phyloP scores from a whole-genome alignment of 2,113 vertebrate genomes.

The Chascanopsetta lugubris region DNA sequence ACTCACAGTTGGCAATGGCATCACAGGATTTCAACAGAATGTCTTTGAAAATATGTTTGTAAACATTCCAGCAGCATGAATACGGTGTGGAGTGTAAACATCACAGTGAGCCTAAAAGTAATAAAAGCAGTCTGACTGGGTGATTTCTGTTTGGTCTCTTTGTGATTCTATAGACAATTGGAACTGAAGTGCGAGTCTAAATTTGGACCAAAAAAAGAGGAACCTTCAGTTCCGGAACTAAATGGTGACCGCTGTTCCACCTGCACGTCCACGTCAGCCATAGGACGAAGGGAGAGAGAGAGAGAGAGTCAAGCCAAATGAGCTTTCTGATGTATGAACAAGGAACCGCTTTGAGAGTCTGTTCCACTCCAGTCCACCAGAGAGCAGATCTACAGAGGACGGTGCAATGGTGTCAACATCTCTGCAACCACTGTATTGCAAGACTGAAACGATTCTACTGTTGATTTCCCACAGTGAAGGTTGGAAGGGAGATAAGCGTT shows the following conservation, averaged over 20 bases:
- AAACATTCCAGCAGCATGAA: slow-evolving; percentile 46
- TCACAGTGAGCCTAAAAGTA: slow-evolving; percentile 40
- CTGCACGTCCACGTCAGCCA: neutral
- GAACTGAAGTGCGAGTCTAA: neutral
- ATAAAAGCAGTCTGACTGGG: slow-evolving; percentile 45
- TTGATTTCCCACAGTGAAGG: too few relatives aligned
- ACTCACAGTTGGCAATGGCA: slow-evolving; percentile 58
- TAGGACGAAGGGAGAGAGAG: too few relatives aligned
- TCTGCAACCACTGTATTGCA: too few relatives aligned
- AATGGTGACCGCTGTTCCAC: neutral
- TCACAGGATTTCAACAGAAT: slow-evolving; percentile 23
- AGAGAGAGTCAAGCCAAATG: neutral
- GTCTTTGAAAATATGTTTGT: slow-evolving; percentile 33
- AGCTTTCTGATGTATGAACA: too few relatives aligned
- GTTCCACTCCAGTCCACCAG: neutral
- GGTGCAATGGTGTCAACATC: too few relatives aligned
- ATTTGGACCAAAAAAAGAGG: neutral
- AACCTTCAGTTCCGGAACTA: neutral
- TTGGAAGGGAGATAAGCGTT: too few relatives aligned
- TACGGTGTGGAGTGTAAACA: slow-evolving; percentile 33
- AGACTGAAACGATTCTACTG: too few relatives aligned
- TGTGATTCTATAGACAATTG: neutral
- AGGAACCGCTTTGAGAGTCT: neutral
- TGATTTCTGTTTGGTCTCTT: slow-evolving; percentile 3
- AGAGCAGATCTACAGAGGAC: neutral